phyloP scores from a whole-genome alignment of 2,113 vertebrate species.

The Petromus typicus region DNA sequence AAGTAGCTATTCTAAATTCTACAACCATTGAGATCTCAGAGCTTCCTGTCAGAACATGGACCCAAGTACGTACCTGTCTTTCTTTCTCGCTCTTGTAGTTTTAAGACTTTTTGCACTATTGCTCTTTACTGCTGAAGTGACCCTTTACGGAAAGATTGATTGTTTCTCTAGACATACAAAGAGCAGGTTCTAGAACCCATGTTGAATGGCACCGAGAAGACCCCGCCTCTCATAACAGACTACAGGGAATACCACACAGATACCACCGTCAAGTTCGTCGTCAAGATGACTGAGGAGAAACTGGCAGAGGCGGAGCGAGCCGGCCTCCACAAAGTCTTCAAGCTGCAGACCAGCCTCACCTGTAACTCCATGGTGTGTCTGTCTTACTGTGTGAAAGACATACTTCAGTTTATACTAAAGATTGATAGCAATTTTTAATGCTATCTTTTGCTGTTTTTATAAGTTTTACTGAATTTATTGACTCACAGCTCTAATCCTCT shows the following conservation, averaged over 20 bases:
- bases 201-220: constrained; percentile 97
- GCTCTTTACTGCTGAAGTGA: constrained; percentile 53
- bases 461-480: neutral
- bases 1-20: constrained; percentile 94
- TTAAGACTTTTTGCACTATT: neutral
- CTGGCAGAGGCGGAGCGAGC: constrained; percentile 91
- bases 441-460: constrained; percentile 15
- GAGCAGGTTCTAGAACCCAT: constrained; percentile 97
- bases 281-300: constrained; percentile 95
- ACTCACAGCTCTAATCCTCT: neutral
- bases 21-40: constrained; percentile 99
- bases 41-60: constrained; percentile 96
- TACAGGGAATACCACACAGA: constrained; percentile 99
- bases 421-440: constrained; percentile 30
- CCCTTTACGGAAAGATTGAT: constrained; percentile 22
- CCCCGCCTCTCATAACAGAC: constrained; percentile 94
- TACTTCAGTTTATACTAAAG: neutral
- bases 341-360: constrained; percentile 94
- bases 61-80: constrained; percentile 89
- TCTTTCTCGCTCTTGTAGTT: neutral
- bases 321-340: constrained; percentile 98
- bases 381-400: constrained; percentile 39
- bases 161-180: constrained; percentile 91
- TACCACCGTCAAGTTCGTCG: constrained; percentile 94
- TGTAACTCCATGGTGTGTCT: constrained; percentile 96